Evolutionary conservation across 2,113 vertebrate genomes (phyloP), one percentile per base, ranked within the genome.

Genomic region (Arenaria interpres): DNA sequence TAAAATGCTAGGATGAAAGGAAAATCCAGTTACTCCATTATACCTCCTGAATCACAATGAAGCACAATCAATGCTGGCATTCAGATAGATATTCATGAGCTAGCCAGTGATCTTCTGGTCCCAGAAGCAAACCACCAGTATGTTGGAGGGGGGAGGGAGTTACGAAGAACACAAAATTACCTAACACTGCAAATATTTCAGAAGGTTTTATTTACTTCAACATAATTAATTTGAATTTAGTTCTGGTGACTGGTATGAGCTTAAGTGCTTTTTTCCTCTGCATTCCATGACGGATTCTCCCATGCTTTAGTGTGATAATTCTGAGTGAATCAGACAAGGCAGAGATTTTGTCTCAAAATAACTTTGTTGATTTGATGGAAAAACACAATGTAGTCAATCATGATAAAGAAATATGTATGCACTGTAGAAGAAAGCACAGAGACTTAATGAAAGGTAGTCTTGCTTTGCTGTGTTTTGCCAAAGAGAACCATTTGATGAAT

Each of bases 21-120:
- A 95, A 90, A 94, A 90, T 39, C 56, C 83, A 77, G 75, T 59
- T 74, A 74, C 37, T 81, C 46, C 64, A 9, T 86, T 64, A 78
- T 32, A 48, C 27, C 64, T 67, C 68, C 76, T 89, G 83, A 94
- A 95, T 95, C 30, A 33, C 80, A 94, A 92, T 81, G 85, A 96
- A 82, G 79, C 43, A 51, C 35, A 68, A 56, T 64, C 64, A 92
- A 72, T 75, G 85, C 51, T 78, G 64, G 54, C 88, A 93, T 92
- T 96, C 51, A 81, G 54, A 66, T 21, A 84, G 33, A 80, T 86
- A 96, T 77, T 95, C 51, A 92, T 87, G 51, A 92, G 22, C 22
- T 57, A 71, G 82, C 8, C 39, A 81, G 54, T 13, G 6, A 68
- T 90, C 28, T 95, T 56, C 72, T 85, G 79, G 56, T 48, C 21